A percentile compares a stretch with the other conserved stretches of the same genome.
These are phyloP conservation scores for Pseudopleuronectes americanus DNA, from an alignment of 2,797 vertebrate species.

Conservation along the genomic window DNA sequence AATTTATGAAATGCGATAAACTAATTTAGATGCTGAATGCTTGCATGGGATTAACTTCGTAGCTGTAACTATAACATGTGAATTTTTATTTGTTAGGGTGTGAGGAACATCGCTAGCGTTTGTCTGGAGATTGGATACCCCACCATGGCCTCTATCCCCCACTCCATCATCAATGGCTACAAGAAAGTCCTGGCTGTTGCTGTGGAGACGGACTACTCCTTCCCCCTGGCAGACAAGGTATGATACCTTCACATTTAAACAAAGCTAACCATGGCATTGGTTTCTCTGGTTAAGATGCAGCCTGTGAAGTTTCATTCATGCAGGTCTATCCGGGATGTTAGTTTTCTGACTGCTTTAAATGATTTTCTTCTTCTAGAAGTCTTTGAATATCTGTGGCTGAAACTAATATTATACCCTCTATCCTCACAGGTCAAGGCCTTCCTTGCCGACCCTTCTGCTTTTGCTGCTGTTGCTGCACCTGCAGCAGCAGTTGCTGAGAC, in stretches of 20 bases:
- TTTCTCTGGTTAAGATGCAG: conserved; percentile 59
- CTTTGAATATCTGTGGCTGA: neutral
- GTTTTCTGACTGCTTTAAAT: conserved; percentile 70
- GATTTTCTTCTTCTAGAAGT: neutral
- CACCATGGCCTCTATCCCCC: conserved; percentile 94
- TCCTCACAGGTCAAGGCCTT: conserved; percentile 91
- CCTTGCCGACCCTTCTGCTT: conserved; percentile 95
- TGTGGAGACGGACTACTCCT: conserved; percentile 95
- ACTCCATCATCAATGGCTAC: conserved; percentile 95
- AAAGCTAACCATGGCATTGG: too few relatives aligned
- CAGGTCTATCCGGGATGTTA: conserved; percentile 77
- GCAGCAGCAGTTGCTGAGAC: conserved; percentile 59
- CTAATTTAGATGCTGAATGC: neutral
- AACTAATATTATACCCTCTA: neutral
- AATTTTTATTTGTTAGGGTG: conserved; percentile 82
- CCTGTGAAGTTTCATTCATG: conserved; percentile 75
- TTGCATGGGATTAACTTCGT: neutral
- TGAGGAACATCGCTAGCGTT: conserved; percentile 95
- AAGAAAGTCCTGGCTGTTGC: conserved; percentile 94
- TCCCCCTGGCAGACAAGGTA: conserved; percentile 98
- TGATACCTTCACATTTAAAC: neutral
- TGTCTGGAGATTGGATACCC: conserved; percentile 98
- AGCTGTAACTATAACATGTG: neutral
- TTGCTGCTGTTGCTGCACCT: conserved; percentile 87
- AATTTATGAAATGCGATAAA: accelerated